Evolutionary conservation across 2,797 vertebrate species (phyloP).

Genomic region (Aldrovandia affinis): DNA sequence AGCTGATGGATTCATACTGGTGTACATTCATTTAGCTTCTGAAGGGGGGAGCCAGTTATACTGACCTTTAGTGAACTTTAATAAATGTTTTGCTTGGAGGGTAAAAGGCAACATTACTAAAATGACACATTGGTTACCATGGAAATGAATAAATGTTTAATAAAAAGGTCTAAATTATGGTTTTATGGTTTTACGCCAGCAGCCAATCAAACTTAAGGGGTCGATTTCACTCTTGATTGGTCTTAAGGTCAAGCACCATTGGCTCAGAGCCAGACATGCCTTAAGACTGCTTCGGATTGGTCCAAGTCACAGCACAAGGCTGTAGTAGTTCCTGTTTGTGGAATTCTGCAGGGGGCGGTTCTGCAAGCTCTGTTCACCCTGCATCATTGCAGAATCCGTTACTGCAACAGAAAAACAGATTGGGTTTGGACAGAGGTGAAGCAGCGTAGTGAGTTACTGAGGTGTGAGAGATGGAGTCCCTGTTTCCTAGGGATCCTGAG

Average conservation of each 20-base stretch:
- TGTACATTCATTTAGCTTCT: constrained; percentile 48
- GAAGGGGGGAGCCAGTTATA: neutral
- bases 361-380: no score
- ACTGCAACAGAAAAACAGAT: no score
- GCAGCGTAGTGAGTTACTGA: neutral
- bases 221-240: neutral
- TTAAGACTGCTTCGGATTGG: neutral
- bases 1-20: constrained; percentile 45
- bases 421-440: no score
- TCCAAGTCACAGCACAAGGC: neutral
- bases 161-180: neutral
- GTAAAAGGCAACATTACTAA: constrained; percentile 24
- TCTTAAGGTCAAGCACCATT: neutral
- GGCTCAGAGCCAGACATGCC: neutral
- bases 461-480: neutral
- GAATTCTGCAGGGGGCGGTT: neutral
- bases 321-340: neutral
- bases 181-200: neutral
- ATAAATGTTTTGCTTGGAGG: constrained; percentile 19
- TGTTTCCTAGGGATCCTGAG: neutral
- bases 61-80: no score
- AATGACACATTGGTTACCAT: neutral
- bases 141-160: neutral
- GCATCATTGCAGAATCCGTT: no score
- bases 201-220: neutral